These are phyloP conservation scores for Leucophenga varia DNA, from an alignment of 1,140 invertebrate genomes.

Conservation along the genomic window DNA sequence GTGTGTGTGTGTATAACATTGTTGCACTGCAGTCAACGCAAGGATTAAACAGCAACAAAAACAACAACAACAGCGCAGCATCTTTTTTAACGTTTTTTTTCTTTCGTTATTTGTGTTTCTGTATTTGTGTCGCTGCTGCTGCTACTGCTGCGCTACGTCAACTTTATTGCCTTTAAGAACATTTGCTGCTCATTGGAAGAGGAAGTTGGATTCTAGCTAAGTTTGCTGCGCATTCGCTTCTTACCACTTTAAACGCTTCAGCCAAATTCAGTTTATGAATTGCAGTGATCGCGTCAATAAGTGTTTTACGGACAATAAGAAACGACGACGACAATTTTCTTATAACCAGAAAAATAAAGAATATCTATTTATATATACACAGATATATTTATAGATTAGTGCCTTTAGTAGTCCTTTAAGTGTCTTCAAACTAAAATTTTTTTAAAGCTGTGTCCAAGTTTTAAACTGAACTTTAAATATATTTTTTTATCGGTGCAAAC, in stretches of 20 bases:
- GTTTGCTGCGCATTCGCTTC: too few species aligned
- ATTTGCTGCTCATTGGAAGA: conserved; percentile 36
- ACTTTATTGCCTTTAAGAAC: too few species aligned
- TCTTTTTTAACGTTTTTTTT: too few species aligned
- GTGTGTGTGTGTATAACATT: conserved; percentile 13
- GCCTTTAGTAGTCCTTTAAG: conserved; percentile 4
- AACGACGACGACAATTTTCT: conserved; percentile 21
- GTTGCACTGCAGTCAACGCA: too few species aligned
- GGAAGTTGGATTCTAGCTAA: conserved; percentile 25
- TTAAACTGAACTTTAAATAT: too few species aligned
- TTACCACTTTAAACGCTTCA: background rate
- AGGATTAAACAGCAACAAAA: too few species aligned
- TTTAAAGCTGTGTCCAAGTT: conserved; percentile 14
- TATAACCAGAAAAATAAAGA: conserved; percentile 5
- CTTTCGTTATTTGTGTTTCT: too few species aligned
- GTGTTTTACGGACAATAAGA: too few species aligned
- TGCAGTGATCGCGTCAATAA: conserved; percentile 51
- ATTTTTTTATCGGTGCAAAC: too few species aligned
- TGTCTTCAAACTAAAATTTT: conserved; percentile 18
- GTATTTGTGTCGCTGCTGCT: too few species aligned
- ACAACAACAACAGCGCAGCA: too few species aligned
- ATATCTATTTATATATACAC: background rate
- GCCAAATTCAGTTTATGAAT: conserved; percentile 47
- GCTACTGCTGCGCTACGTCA: too few species aligned
- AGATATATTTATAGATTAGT: conserved; percentile 4